A percentile compares a stretch with the other conserved stretches of the same genome.
phyloP scores from a whole-genome alignment of 2,113 vertebrate genomes.

The Notarius quadriscutis region DNA sequence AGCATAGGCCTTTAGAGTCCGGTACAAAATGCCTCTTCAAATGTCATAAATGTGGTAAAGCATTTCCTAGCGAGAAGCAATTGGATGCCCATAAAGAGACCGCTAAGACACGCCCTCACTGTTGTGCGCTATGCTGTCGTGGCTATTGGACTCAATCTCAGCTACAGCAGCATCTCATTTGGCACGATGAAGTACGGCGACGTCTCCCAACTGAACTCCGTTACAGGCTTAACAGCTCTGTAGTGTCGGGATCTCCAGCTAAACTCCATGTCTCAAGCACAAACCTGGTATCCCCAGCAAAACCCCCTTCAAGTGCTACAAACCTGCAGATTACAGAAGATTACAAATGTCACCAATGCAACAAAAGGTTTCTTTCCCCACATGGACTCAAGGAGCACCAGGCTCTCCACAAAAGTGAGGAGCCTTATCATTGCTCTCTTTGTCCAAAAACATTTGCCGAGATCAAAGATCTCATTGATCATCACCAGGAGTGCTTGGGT shows the following conservation, averaged over 20 bases:
- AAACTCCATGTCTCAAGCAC: slow-evolving; percentile 31
- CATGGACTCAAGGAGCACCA: slow-evolving; percentile 62
- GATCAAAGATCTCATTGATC: slow-evolving; percentile 66
- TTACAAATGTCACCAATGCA: slow-evolving; percentile 66
- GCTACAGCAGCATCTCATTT: slow-evolving; percentile 75
- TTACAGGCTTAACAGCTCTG: slow-evolving; percentile 65
- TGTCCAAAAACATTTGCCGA: slow-evolving; percentile 67
- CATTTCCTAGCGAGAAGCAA: slow-evolving; percentile 69
- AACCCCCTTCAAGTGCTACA: neutral
- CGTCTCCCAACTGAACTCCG: slow-evolving; percentile 74
- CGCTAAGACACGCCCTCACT: slow-evolving; percentile 67
- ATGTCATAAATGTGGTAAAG: slow-evolving; percentile 76
- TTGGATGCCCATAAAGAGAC: slow-evolving; percentile 64
- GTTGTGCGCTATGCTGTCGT: slow-evolving; percentile 75
- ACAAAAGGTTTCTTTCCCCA: slow-evolving; percentile 65
- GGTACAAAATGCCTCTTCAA: slow-evolving; percentile 70
- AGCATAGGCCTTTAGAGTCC: slow-evolving; percentile 42
- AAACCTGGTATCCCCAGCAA: slow-evolving; percentile 17
- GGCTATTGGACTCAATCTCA: slow-evolving; percentile 73
- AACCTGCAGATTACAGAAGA: slow-evolving; percentile 46
- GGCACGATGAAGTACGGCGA: slow-evolving; percentile 75
- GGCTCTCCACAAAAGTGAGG: slow-evolving; percentile 53
- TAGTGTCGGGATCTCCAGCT: slow-evolving; percentile 45
- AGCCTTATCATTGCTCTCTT: slow-evolving; percentile 63
- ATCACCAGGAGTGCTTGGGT: slow-evolving; percentile 68